These are phyloP conservation scores for Panthera leo DNA, from an alignment of 2,113 vertebrate species.

Conservation along the genomic window DNA sequence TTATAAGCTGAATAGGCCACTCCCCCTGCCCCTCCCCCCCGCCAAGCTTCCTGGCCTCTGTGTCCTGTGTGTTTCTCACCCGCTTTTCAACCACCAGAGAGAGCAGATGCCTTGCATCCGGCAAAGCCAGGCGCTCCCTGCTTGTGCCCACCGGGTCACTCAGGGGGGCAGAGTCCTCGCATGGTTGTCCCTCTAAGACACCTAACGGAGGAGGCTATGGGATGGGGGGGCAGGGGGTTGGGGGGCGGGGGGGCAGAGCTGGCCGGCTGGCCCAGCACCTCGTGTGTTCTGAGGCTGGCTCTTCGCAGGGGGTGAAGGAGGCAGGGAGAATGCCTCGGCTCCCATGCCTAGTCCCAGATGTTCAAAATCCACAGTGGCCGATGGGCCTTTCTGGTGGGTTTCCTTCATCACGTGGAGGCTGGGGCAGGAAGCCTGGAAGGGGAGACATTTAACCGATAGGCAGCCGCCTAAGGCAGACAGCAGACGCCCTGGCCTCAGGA, in stretches of 20 bases:
- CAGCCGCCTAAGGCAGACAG: neutral
- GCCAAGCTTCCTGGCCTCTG: constrained; percentile 68
- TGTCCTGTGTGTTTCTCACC: constrained; percentile 74
- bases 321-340: neutral
- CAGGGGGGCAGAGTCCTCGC: constrained; percentile 67
- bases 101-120: constrained; percentile 45
- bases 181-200: neutral
- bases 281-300: neutral
- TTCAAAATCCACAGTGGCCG: too few relatives aligned
- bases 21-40: constrained; percentile 55
- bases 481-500: neutral
- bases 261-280: neutral
- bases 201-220: rapidly evolving
- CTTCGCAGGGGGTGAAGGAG: neutral
- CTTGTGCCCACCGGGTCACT: neutral
- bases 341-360: neutral
- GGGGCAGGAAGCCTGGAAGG: neutral
- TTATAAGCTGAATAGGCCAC: constrained; percentile 1
- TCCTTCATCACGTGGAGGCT: neutral
- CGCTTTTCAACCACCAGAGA: constrained; percentile 80
- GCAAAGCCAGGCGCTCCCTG: constrained; percentile 71
- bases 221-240: too few relatives aligned
- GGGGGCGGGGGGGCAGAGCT: neutral
- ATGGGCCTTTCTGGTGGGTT: neutral
- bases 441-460: neutral